phyloP scores from a whole-genome alignment of 2,113 vertebrate genomes.

The Cacatua alba region DNA sequence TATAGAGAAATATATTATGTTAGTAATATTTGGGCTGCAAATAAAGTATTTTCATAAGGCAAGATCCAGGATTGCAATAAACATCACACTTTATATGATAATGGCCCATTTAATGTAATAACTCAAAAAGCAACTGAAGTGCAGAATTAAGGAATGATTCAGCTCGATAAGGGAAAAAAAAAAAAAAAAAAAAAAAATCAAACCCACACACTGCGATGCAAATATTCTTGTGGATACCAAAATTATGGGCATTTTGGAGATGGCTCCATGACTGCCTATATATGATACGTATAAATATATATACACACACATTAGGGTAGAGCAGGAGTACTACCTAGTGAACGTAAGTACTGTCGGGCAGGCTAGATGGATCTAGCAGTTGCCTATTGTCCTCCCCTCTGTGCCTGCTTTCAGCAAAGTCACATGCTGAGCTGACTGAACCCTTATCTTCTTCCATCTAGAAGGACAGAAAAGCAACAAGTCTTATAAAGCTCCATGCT shows the following conservation, averaged over 20 bases:
- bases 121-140: constrained; percentile 52
- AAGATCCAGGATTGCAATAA: neutral
- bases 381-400: constrained; percentile 96
- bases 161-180: neutral
- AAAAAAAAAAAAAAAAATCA: neutral
- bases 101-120: constrained; percentile 9
- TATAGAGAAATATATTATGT: neutral
- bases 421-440: constrained; percentile 97
- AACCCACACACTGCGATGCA: neutral
- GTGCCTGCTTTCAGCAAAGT: constrained; percentile 96
- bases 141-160: constrained; percentile 38
- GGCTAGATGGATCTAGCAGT: constrained; percentile 90
- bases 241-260: constrained; percentile 11
- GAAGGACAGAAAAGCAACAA: constrained; percentile 91
- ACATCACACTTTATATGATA: neutral
- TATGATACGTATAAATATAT: neutral
- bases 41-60: neutral
- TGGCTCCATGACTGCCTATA: constrained; percentile 21
- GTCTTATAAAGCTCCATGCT: constrained; percentile 68
- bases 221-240: constrained; percentile 20
- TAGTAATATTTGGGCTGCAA: neutral
- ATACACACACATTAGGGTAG: constrained; percentile 51
- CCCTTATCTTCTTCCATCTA: constrained; percentile 97
- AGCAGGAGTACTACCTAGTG: constrained; percentile 91
- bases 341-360: constrained; percentile 81